Percentiles rank a stretch among this genome's conserved stretches.
Evolutionary conservation across 2,888 invertebrate species (phyloP).

Genomic region (Drosophila paranaensis): DNA sequence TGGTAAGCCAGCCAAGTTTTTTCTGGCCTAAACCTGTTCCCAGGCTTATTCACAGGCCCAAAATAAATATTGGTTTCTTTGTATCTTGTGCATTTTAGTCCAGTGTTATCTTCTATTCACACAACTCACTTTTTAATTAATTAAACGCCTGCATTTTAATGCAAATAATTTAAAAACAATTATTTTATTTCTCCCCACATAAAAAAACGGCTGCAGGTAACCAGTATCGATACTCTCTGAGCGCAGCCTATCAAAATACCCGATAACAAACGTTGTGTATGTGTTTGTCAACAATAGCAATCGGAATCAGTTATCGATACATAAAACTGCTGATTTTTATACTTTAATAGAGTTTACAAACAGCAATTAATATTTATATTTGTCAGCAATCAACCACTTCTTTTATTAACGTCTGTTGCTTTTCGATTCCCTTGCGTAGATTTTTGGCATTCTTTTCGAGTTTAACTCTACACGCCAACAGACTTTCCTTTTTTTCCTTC

Average conservation of each 20-base stretch:
- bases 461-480: conserved; percentile 73
- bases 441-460: conserved; percentile 74
- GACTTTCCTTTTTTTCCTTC: conserved; percentile 70
- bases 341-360: neutral
- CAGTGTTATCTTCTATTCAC: neutral
- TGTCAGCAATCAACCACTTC: conserved; percentile 42
- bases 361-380: neutral
- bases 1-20: conserved; percentile 77
- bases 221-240: conserved; percentile 58
- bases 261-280: conserved; percentile 41
- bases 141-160: conserved; percentile 53
- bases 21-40: conserved; percentile 80
- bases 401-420: conserved; percentile 62
- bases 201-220: conserved; percentile 64
- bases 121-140: conserved; percentile 55
- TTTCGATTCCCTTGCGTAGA: conserved; percentile 73
- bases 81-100: conserved; percentile 3
- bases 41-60: conserved; percentile 58
- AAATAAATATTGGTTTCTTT: conserved; percentile 19
- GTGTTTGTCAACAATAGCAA: conserved; percentile 9
- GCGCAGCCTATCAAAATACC: conserved; percentile 39
- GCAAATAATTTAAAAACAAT: conserved; percentile 59
- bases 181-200: conserved; percentile 56
- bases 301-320: conserved; percentile 35
- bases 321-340: conserved; percentile 12